Evolutionary conservation across 2,113 vertebrate genomes (phyloP).

Genomic region (Ophiodon elongatus): DNA sequence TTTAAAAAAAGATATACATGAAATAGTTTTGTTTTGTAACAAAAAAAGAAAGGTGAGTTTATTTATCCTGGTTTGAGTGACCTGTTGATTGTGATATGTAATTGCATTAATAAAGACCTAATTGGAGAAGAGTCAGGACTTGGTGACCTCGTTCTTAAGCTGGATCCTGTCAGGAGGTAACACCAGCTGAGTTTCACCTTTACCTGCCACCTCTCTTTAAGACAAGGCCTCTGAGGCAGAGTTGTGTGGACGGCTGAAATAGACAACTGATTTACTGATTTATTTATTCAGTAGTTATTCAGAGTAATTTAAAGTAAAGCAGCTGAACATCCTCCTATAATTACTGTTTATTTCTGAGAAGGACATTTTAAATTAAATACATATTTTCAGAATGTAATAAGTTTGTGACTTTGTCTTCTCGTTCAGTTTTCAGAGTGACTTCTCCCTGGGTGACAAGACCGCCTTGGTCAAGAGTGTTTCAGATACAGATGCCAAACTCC

Average conservation of each 20-base stretch:
- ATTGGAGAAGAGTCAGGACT: slow-evolving; percentile 39
- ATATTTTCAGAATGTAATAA: background rate
- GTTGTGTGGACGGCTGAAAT: background rate
- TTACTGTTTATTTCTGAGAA: background rate
- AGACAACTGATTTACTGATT: background rate
- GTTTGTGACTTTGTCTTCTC: slow-evolving; percentile 24
- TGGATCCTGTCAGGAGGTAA: slow-evolving; percentile 36
- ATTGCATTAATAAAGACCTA: slow-evolving; percentile 16
- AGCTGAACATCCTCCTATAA: background rate
- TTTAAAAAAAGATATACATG: background rate
- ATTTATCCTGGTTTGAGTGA: background rate
- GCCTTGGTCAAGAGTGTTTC: slow-evolving; percentile 86
- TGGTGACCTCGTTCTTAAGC: slow-evolving; percentile 52
- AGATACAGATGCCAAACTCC: slow-evolving; percentile 88
- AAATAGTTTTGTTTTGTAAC: background rate
- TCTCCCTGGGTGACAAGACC: slow-evolving; percentile 86
- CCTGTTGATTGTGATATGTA: slow-evolving; percentile 10
- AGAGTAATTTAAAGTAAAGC: background rate
- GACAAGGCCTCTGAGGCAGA: slow-evolving; percentile 21
- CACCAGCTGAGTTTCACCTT: slow-evolving; percentile 39
- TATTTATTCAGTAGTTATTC: no score
- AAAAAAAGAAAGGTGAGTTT: background rate
- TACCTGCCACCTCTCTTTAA: slow-evolving; percentile 47
- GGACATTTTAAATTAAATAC: background rate
- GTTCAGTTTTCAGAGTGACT: slow-evolving; percentile 91